Percentiles rank a stretch among this genome's conserved stretches.
phyloP scores from a whole-genome alignment of 1,140 invertebrate species.

The Aphis gossypii region DNA sequence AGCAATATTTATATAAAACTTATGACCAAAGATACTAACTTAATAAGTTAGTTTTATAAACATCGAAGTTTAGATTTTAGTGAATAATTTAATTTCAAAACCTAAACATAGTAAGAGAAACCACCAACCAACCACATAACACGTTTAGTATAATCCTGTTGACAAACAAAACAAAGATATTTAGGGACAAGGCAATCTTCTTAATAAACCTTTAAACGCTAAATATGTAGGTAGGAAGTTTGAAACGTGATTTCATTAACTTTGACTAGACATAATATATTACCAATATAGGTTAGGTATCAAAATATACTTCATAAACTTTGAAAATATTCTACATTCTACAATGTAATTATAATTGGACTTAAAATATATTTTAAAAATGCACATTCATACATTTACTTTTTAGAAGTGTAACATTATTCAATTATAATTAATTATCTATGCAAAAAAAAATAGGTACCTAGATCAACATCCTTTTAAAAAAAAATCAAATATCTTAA shows the following conservation, averaged over 20 bases:
- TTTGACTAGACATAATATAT: not conserved
- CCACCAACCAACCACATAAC: not conserved
- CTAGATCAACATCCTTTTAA: not conserved
- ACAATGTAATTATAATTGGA: not conserved
- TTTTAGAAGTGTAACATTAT: too few relatives aligned
- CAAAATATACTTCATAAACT: not conserved
- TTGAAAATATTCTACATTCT: not conserved
- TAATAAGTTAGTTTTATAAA: not conserved
- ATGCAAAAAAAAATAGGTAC: not conserved
- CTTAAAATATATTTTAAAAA: not conserved
- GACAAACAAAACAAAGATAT: conserved; percentile 2
- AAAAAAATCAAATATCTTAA: not conserved
- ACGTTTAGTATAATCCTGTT: not conserved
- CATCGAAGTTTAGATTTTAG: not conserved
- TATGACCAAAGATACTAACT: not conserved
- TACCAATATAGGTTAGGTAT: not conserved
- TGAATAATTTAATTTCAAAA: conserved; percentile 8
- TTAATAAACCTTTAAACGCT: not conserved
- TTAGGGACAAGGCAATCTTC: not conserved
- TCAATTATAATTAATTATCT: not conserved
- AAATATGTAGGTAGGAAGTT: not conserved
- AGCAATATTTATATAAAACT: not conserved
- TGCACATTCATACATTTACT: not conserved
- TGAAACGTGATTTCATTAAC: not conserved
- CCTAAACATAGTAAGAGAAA: not conserved